Conservation (phyloP, 2,113 vertebrate species). For the Oplegnathus fasciatus region DNA sequence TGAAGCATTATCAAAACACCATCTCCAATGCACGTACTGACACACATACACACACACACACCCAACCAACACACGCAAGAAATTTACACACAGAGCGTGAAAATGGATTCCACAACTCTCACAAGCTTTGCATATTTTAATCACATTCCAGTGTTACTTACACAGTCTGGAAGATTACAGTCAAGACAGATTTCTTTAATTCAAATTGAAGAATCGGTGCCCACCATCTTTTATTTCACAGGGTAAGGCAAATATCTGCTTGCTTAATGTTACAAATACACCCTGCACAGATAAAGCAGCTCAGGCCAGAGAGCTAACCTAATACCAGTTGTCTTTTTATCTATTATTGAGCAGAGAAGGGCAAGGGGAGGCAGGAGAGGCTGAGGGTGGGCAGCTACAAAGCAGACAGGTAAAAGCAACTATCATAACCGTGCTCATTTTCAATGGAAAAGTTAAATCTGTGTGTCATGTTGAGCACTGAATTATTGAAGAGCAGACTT, state of each 20-base stretch:
- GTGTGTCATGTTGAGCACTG: slow-evolving; percentile 45
- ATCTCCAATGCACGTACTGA: background rate
- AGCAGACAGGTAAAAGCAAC: slow-evolving; percentile 44
- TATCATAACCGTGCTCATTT: slow-evolving; percentile 41
- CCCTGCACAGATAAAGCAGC: background rate
- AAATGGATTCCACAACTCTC: slow-evolving; percentile 46
- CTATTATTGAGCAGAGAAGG: slow-evolving; percentile 41
- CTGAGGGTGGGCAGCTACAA: slow-evolving; percentile 6
- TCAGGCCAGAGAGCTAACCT: slow-evolving; percentile 12
- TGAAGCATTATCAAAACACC: slow-evolving; percentile 32
- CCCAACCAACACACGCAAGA: background rate
- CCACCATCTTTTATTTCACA: slow-evolving; percentile 10
- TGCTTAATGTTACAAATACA: slow-evolving; percentile 26
- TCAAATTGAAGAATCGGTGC: slow-evolving; percentile 16
- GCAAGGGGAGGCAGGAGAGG: background rate
- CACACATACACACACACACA: slow-evolving; percentile 40
- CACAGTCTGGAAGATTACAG: slow-evolving; percentile 33
- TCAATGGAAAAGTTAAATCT: slow-evolving; percentile 59
- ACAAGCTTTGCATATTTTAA: slow-evolving; percentile 54
- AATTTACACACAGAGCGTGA: slow-evolving; percentile 33
- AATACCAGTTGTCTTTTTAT: slow-evolving; percentile 46
- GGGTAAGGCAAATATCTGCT: background rate
- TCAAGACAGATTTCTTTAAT: slow-evolving; percentile 29
- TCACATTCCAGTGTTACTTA: slow-evolving; percentile 31
- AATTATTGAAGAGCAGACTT: slow-evolving; percentile 61